Conservation (phyloP, 2,888 invertebrate species). For the Meiosimyza platycephala region DNA sequence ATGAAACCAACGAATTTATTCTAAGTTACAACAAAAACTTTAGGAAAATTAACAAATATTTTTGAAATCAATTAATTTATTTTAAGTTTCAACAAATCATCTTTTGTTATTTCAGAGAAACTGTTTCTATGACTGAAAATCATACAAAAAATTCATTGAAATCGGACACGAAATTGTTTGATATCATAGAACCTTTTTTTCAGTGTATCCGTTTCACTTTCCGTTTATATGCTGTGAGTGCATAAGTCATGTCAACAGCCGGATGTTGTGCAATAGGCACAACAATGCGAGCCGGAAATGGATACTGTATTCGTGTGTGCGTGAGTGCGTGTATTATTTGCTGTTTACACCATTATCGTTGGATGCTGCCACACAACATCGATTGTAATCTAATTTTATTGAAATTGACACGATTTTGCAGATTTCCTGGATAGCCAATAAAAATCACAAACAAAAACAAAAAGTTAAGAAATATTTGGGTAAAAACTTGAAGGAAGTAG, state of each 20-base stretch:
- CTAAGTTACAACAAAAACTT: too few species aligned
- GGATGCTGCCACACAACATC: constrained; percentile 45
- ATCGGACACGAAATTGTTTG: too few species aligned
- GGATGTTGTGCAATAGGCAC: constrained; percentile 14
- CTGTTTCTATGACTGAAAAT: too few species aligned
- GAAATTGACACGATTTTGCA: constrained; percentile 66
- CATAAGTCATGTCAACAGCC: constrained; percentile 32
- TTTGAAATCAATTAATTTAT: too few species aligned
- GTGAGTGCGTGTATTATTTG: constrained; percentile 35
- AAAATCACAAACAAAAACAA: constrained; percentile 48
- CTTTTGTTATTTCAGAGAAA: too few species aligned
- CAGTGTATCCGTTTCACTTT: background rate
- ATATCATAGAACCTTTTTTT: too few species aligned
- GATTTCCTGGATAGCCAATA: constrained; percentile 63
- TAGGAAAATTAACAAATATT: too few species aligned
- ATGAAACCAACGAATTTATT: too few species aligned
- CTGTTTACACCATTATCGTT: constrained; percentile 36
- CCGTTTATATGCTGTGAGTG: background rate
- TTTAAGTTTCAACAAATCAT: too few species aligned
- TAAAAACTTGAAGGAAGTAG: constrained; percentile 33
- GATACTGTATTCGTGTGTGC: constrained; percentile 2
- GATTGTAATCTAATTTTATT: constrained; percentile 67
- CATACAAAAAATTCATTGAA: too few species aligned
- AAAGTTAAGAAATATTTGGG: constrained; percentile 21
- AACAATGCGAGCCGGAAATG: background rate